These are phyloP conservation scores for Hyperoplus lanceolatus DNA, from an alignment of 2,797 vertebrate species.

Conservation along the genomic window DNA sequence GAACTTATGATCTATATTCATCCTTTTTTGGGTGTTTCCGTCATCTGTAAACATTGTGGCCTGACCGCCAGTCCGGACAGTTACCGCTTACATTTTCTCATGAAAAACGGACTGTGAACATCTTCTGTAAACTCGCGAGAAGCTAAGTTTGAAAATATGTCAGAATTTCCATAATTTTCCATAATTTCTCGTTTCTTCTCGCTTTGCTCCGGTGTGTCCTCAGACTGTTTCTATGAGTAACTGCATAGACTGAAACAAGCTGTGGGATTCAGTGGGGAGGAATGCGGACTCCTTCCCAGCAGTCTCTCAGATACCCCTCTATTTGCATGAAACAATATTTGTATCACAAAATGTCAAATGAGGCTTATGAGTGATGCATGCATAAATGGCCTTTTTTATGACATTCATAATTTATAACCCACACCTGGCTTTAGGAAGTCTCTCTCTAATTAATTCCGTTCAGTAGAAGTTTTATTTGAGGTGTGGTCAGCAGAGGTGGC, in stretches of 20 bases:
- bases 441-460: slow-evolving; percentile 1
- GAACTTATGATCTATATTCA: slow-evolving; percentile 39
- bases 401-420: slow-evolving; percentile 21
- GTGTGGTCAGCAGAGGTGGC: slow-evolving; percentile 21
- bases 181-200: slow-evolving; percentile 8
- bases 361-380: slow-evolving; percentile 27
- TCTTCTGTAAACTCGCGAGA: slow-evolving; percentile 45
- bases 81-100: slow-evolving; percentile 46
- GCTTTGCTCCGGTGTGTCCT: slow-evolving; percentile 16
- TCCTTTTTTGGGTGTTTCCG: slow-evolving; percentile 35
- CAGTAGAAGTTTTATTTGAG: slow-evolving; percentile 28
- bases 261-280: slow-evolving; percentile 43
- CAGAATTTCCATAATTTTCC: slow-evolving; percentile 51
- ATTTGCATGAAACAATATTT: slow-evolving; percentile 70
- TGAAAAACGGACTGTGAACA: slow-evolving; percentile 39
- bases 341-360: slow-evolving; percentile 36
- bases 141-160: slow-evolving; percentile 40
- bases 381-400: slow-evolving; percentile 21
- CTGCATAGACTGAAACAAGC: slow-evolving; percentile 39
- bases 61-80: slow-evolving; percentile 51
- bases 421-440: slow-evolving; percentile 19
- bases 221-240: slow-evolving; percentile 2
- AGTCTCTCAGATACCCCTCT: slow-evolving; percentile 33
- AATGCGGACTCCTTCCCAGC: slow-evolving; percentile 37
- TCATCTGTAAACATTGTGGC: slow-evolving; percentile 52